Conservation (phyloP, 2,888 invertebrate genomes). For the Eilema caniola region DNA sequence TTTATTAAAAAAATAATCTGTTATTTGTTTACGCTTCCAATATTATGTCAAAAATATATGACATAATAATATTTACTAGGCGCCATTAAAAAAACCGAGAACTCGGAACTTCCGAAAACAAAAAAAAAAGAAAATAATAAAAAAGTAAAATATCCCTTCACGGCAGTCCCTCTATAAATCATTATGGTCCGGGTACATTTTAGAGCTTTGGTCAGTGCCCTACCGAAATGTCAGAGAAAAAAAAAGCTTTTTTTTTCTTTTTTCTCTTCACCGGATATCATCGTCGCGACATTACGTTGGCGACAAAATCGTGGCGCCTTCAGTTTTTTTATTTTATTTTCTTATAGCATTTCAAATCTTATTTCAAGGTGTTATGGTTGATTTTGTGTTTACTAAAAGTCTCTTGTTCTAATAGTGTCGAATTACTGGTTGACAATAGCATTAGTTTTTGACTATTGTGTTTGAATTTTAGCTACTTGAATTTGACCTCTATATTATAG, state of each 20-base stretch:
- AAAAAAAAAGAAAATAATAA: constrained; percentile 49
- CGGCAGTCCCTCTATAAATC: constrained; percentile 73
- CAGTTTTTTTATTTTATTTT: constrained; percentile 57
- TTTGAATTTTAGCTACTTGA: constrained; percentile 11
- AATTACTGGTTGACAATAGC: constrained; percentile 53
- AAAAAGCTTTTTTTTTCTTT: constrained; percentile 46
- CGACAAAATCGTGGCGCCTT: constrained; percentile 82
- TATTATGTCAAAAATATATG: background rate
- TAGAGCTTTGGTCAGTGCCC: constrained; percentile 59
- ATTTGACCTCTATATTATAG: constrained; percentile 18
- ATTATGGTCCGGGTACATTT: constrained; percentile 69
- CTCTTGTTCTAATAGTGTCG: constrained; percentile 50
- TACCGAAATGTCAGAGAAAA: constrained; percentile 43
- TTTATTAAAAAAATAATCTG: too few species aligned
- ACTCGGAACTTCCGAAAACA: constrained; percentile 36
- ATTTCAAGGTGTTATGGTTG: constrained; percentile 32
- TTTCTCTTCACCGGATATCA: constrained; percentile 77
- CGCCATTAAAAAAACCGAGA: constrained; percentile 43
- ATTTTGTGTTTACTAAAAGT: constrained; percentile 16
- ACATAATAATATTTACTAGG: constrained; percentile 23
- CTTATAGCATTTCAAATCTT: constrained; percentile 33
- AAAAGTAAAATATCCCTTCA: constrained; percentile 36
- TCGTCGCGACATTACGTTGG: constrained; percentile 76
- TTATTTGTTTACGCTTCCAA: background rate
- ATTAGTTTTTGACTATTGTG: constrained; percentile 48